phyloP scores from a whole-genome alignment of 2,113 vertebrate genomes.

The Lophura nycthemera region DNA sequence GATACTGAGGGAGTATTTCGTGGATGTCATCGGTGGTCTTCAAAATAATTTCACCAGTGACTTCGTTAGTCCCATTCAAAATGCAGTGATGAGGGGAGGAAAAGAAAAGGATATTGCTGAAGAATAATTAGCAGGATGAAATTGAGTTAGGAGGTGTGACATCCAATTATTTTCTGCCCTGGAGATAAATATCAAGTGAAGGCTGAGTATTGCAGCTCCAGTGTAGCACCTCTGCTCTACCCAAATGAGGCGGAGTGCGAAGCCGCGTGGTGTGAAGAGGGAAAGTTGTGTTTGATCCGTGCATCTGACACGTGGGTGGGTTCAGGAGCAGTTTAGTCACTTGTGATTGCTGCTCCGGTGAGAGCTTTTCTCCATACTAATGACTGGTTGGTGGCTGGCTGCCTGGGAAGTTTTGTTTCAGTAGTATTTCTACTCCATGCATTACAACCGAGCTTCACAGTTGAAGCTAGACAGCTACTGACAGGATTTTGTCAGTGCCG shows the following conservation, averaged over 20 bases:
- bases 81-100: constrained; percentile 57
- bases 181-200: constrained; percentile 78
- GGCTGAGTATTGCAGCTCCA: constrained; percentile 66
- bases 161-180: constrained; percentile 85
- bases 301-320: background rate
- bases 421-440: background rate
- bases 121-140: constrained; percentile 84
- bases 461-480: background rate
- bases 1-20: constrained; percentile 28
- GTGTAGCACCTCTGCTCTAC: constrained; percentile 62
- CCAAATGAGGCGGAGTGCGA: background rate
- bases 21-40: constrained; percentile 66
- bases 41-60: constrained; percentile 73
- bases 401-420: background rate
- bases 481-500: background rate
- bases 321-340: background rate
- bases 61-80: constrained; percentile 76
- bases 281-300: background rate
- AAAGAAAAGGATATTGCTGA: constrained; percentile 62
- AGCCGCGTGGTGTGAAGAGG: constrained; percentile 7
- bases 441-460: background rate
- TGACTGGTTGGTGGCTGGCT: background rate
- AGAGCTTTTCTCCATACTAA: background rate
- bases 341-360: background rate
- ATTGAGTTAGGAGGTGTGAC: constrained; percentile 83